A percentile compares a stretch with the other conserved stretches of the same genome.
phyloP scores from a whole-genome alignment of 2,888 invertebrate genomes.

The Nymphalis polychloros region DNA sequence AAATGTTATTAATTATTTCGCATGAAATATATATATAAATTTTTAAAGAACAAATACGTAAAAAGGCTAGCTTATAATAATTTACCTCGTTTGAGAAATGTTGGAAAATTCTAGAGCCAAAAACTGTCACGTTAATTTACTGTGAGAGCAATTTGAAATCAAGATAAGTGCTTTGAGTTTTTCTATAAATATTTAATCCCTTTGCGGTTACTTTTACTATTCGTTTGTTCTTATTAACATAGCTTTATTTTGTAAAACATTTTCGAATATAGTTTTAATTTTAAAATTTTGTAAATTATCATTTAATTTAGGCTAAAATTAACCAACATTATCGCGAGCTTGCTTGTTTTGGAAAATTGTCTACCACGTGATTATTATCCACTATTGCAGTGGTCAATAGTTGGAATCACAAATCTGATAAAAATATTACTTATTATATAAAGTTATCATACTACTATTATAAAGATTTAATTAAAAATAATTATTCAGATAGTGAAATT shows the following conservation, averaged over 20 bases:
- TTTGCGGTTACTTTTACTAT: constrained; percentile 20
- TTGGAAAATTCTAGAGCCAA: constrained; percentile 31
- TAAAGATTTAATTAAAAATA: too few species aligned
- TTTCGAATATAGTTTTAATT: too few species aligned
- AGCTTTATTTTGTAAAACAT: constrained; percentile 1
- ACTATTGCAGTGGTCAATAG: too few species aligned
- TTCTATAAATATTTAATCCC: constrained; percentile 36
- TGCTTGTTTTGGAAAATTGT: too few species aligned
- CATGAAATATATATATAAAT: neutral
- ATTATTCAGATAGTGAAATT: too few species aligned
- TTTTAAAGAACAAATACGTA: constrained; percentile 3
- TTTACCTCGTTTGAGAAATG: constrained; percentile 32
- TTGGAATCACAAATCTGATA: too few species aligned
- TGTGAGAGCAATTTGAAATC: constrained; percentile 36
- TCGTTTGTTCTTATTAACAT: constrained; percentile 22
- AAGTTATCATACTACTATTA: too few species aligned
- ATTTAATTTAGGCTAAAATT: too few species aligned
- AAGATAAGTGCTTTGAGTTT: constrained; percentile 36
- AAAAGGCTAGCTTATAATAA: constrained; percentile 30
- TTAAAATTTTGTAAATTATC: too few species aligned
- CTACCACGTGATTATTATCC: too few species aligned
- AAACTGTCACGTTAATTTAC: constrained; percentile 37
- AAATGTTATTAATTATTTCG: neutral
- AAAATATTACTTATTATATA: too few species aligned
- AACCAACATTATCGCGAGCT: too few species aligned